These are phyloP conservation scores for Lepus oiostolus DNA, from an alignment of 2,797 vertebrate genomes.

Conservation along the genomic window DNA sequence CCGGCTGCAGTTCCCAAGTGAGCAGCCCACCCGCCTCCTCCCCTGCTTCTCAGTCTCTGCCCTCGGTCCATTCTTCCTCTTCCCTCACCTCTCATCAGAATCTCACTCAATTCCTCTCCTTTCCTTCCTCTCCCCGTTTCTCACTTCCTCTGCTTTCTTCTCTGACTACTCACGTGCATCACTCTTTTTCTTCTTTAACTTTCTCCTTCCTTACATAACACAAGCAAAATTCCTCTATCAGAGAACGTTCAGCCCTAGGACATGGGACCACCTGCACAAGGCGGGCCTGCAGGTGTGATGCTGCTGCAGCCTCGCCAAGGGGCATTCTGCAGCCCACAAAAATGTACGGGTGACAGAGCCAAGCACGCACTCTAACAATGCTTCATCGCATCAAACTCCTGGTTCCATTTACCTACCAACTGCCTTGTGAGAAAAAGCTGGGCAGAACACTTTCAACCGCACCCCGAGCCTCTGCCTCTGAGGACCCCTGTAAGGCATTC, in stretches of 20 bases:
- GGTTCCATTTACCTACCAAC: no score
- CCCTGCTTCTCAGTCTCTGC: no score
- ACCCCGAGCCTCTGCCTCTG: neutral
- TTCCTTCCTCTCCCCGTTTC: neutral
- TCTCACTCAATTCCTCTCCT: neutral
- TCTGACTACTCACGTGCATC: constrained; percentile 42
- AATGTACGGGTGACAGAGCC: no score
- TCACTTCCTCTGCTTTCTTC: constrained; percentile 68
- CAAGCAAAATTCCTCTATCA: constrained; percentile 20
- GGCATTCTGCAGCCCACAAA: no score
- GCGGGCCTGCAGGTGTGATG: neutral
- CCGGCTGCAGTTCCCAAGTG: no score
- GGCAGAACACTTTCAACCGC: fast-evolving
- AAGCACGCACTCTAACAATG: no score
- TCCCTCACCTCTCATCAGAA: no score
- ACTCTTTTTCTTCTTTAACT: constrained; percentile 55
- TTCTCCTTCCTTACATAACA: constrained; percentile 55
- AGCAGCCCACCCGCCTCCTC: no score
- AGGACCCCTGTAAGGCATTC: neutral
- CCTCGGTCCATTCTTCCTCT: no score
- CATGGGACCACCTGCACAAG: neutral
- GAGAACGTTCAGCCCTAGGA: neutral
- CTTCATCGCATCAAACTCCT: no score
- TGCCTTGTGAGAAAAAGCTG: neutral
- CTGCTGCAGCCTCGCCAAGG: neutral